phyloP scores from a whole-genome alignment of 92 coral and sea anemone species.

The Umimayanthus kanabou region DNA sequence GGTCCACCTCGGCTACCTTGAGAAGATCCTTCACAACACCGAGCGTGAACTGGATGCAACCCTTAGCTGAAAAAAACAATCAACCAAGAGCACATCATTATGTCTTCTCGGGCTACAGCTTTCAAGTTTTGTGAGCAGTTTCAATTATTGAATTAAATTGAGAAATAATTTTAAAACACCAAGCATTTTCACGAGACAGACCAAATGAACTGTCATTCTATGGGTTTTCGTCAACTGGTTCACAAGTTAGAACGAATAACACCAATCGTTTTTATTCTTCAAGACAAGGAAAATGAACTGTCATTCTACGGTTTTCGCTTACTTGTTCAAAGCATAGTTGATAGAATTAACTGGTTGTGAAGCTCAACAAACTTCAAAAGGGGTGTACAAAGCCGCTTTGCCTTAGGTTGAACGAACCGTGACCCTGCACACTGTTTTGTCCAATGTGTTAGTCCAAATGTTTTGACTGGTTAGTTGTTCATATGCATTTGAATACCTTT shows the following conservation, averaged over 20 bases:
- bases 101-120: not conserved
- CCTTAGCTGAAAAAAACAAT: slow-evolving; percentile 57
- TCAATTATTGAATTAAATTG: not conserved
- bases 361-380: too few relatives aligned
- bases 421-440: too few relatives aligned
- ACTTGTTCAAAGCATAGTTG: not conserved
- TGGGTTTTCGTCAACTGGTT: not conserved
- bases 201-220: too few relatives aligned
- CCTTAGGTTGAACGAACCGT: too few relatives aligned
- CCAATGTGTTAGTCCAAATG: too few relatives aligned
- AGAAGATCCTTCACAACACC: slow-evolving; percentile 78
- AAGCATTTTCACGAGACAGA: not conserved
- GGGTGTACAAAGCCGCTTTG: too few relatives aligned
- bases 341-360: too few relatives aligned
- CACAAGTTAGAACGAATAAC: not conserved
- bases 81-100: not conserved
- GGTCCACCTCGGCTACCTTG: slow-evolving; percentile 82
- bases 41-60: slow-evolving; percentile 77
- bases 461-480: too few relatives aligned
- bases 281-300: not conserved
- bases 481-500: too few relatives aligned
- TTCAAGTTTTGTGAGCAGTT: not conserved
- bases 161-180: not conserved
- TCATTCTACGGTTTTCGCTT: not conserved
- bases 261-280: too few relatives aligned